Evolutionary conservation across 2,113 vertebrate genomes (phyloP).

Genomic region (Picathartes gymnocephalus): DNA sequence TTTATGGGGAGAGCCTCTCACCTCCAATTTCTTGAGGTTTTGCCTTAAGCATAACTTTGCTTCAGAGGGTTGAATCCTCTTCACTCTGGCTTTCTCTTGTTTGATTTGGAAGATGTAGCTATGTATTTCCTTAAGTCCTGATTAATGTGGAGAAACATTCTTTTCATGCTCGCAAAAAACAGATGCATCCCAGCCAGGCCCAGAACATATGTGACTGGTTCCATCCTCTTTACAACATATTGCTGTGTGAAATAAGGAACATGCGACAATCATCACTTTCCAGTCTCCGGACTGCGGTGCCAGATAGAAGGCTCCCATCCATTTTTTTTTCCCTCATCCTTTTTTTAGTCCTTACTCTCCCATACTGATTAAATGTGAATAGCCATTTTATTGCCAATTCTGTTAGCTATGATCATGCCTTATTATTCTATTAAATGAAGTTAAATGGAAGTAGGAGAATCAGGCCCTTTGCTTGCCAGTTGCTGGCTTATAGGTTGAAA

Average conservation of each 20-base stretch:
- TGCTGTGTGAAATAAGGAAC: conserved; percentile 56
- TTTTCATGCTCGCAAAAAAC: conserved; percentile 48
- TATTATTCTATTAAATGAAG: neutral
- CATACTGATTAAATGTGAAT: conserved; percentile 32
- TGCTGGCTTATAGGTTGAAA: neutral
- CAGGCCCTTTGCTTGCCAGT: neutral
- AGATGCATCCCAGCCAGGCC: conserved; percentile 50
- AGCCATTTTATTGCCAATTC: conserved; percentile 59
- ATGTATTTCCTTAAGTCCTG: conserved; percentile 50
- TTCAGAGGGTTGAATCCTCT: neutral
- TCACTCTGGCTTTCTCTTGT: conserved; percentile 21
- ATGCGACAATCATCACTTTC: conserved; percentile 57
- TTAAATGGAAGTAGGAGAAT: neutral
- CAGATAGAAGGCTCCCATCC: conserved; percentile 58
- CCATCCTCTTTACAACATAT: conserved; percentile 49
- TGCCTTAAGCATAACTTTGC: neutral
- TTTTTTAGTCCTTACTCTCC: conserved; percentile 27
- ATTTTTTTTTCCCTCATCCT: conserved; percentile 37
- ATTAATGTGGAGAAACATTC: conserved; percentile 62
- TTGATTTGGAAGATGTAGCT: conserved; percentile 46
- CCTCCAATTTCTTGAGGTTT: neutral
- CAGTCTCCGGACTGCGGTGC: conserved; percentile 23
- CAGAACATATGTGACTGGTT: conserved; percentile 59
- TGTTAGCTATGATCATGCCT: neutral
- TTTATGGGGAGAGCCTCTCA: neutral